Evolutionary conservation across 2,113 vertebrate species (phyloP), one percentile per base, ranked within the genome.

Genomic region (Osmerus eperlanus): DNA sequence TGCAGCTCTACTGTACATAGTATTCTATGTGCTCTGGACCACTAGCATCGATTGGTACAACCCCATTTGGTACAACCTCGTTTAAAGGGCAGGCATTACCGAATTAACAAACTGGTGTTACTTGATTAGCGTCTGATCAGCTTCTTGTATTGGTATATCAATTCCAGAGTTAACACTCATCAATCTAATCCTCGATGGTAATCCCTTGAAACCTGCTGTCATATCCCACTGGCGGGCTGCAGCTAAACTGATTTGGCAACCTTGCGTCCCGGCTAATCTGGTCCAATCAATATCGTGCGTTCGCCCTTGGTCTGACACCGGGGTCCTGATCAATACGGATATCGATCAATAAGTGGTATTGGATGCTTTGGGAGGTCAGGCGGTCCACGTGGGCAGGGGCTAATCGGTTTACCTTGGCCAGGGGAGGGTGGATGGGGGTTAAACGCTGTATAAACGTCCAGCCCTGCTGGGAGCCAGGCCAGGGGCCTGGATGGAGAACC

Each of bases 261-360:
- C 80, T 90, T 91, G 89, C 87, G 88, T 89, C 88, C 87, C 73
- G 74, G 73, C 87, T 92, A 90, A 92, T 92, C 88, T 89, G 76
- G 73, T 66, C 71, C 68, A 77, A 91, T 92, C 90, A 84, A 92
- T 91, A 79, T 18, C 7, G 72, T 81, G 85, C 80, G 73, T 89
- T 82, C 29, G 75, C 81, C 85, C 81, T 85, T 83, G 84, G 88
- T 88, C 88, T 79, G 75, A 84, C 81, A 79, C 70, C 66, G 67
- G 56, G 76, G 41, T 70, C 23, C 13, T 61, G 81, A 89, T 92
- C 92, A 85, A 91, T 92, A 79, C 66, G 67, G 82, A 89, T 89
- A 91, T 91, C 86, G 86, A 92, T 92, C 89, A 86, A 88, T 90
- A 89, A 91, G 88, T 84, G 85, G 83, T 89, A 86, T 85, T 82